These are phyloP conservation scores for Crocallis elinguaria DNA, from an alignment of 2,888 invertebrate genomes.

Conservation along the genomic window DNA sequence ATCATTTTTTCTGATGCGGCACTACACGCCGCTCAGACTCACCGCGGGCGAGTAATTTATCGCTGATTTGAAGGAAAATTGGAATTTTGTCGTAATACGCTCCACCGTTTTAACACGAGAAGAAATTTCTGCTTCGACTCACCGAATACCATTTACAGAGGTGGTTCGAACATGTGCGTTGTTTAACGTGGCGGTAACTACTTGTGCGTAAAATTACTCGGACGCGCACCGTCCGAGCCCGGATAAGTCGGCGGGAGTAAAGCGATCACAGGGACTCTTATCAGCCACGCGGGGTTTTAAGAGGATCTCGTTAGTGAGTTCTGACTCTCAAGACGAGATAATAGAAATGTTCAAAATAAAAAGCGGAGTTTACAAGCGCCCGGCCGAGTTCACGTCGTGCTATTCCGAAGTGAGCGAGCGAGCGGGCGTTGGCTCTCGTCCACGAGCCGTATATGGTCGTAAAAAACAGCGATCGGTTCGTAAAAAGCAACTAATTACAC, in stretches of 20 bases:
- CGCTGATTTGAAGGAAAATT: slow-evolving; percentile 74
- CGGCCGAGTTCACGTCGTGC: slow-evolving; percentile 45
- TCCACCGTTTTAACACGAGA: slow-evolving; percentile 42
- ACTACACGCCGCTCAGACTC: slow-evolving; percentile 59
- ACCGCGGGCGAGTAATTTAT: slow-evolving; percentile 72
- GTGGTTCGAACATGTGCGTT: slow-evolving; percentile 31
- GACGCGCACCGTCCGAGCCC: slow-evolving; percentile 30
- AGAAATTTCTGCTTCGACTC: slow-evolving; percentile 45
- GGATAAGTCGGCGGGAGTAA: slow-evolving; percentile 13
- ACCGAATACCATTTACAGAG: slow-evolving; percentile 48
- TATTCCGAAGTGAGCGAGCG: slow-evolving; percentile 66
- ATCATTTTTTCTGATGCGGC: slow-evolving; percentile 54
- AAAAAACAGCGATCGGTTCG: slow-evolving; percentile 64
- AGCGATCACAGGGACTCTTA: slow-evolving; percentile 42
- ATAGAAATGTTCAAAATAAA: slow-evolving; percentile 57
- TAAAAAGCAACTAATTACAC: slow-evolving; percentile 78
- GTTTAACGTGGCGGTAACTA: slow-evolving; percentile 46
- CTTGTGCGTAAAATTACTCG: slow-evolving; percentile 52
- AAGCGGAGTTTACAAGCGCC: slow-evolving; percentile 44
- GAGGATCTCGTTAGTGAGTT: slow-evolving; percentile 41
- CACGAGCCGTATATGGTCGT: slow-evolving; percentile 62
- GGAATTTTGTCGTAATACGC: slow-evolving; percentile 67
- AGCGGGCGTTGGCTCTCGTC: slow-evolving; percentile 66
- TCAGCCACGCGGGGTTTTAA: slow-evolving; percentile 37
- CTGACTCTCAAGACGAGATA: slow-evolving; percentile 42